Evolutionary conservation across 2,888 invertebrate genomes (phyloP), one percentile per base, ranked within the genome.

Genomic region (Clepsis dumicolana): DNA sequence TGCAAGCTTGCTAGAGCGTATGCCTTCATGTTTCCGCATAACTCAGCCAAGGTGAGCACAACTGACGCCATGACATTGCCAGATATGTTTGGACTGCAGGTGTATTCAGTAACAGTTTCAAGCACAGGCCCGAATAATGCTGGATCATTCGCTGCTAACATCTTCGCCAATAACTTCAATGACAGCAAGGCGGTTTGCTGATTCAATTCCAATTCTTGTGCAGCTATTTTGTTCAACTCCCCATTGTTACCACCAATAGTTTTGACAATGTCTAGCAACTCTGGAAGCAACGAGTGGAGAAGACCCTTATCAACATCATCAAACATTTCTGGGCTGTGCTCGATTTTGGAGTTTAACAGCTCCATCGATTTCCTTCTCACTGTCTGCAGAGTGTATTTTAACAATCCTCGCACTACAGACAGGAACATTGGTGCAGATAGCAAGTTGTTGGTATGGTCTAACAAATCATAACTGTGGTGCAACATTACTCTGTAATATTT

Each of bases 401-500:
- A 87, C 62, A 99, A 88, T 0, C 96, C 96, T 72, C 95, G 94
- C 0, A 98, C 94, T 0, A 98, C 97, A 48, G 95, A 94, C 21
- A 98, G 87, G 85, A 99, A 98, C 93, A 97, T 96, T 18, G 95
- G 94, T 0, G 96, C 95, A 0, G 98, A 96, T 14, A 99, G 85
- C 57, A 99, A 83, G 14, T 96, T 96, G 77, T 97, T 97, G 1
- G 97, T 95, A 82, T 97, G 96, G 77, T 98, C 97, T 64, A 98
- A 86, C 52, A 97, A 94, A 77, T 98, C 97, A 77, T 97, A 97
- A 52, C 96, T 95, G 77, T 96, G 96, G 81, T 97, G 96, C 14
- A 97, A 86, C 86, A 98, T 94, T 0, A 96, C 96, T 79, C 96
- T 96, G 97, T 98, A 98, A 82, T 97, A 98, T 80, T 97, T 97